phyloP scores from a whole-genome alignment of 2,113 vertebrate genomes.

The Chionomys nivalis region DNA sequence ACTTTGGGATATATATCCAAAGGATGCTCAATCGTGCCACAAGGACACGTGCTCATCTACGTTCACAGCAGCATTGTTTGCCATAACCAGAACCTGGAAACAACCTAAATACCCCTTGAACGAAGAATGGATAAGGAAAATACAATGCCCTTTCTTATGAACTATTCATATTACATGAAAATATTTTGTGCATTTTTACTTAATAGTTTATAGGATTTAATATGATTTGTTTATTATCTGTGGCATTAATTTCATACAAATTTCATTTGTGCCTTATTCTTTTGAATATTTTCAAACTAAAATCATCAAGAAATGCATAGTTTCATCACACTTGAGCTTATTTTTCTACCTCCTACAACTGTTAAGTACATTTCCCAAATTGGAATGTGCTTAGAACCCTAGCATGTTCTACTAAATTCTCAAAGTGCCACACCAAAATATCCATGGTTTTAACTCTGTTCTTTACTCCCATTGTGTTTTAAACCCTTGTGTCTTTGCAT shows the following conservation, averaged over 20 bases:
- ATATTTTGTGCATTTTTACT: background rate
- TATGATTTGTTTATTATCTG: background rate
- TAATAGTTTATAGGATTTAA: background rate
- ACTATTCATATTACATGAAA: background rate
- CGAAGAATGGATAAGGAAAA: too few species aligned
- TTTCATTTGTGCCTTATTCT: slow-evolving; percentile 15
- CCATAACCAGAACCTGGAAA: too few species aligned
- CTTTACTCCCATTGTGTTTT: background rate
- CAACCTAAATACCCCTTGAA: too few species aligned
- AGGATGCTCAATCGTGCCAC: too few species aligned
- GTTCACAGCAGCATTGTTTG: too few species aligned
- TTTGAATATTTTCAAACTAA: background rate
- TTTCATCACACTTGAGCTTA: background rate
- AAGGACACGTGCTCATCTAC: too few species aligned
- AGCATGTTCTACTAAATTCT: background rate
- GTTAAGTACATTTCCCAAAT: background rate
- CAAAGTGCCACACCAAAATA: background rate
- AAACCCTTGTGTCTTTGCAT: background rate
- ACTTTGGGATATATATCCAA: too few species aligned
- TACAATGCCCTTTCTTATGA: background rate
- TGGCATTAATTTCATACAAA: background rate
- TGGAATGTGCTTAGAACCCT: background rate
- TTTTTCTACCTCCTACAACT: background rate
- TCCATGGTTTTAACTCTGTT: background rate
- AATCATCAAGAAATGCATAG: background rate